phyloP scores from a whole-genome alignment of 2,888 invertebrate species.

The Ferrisia virgata region DNA sequence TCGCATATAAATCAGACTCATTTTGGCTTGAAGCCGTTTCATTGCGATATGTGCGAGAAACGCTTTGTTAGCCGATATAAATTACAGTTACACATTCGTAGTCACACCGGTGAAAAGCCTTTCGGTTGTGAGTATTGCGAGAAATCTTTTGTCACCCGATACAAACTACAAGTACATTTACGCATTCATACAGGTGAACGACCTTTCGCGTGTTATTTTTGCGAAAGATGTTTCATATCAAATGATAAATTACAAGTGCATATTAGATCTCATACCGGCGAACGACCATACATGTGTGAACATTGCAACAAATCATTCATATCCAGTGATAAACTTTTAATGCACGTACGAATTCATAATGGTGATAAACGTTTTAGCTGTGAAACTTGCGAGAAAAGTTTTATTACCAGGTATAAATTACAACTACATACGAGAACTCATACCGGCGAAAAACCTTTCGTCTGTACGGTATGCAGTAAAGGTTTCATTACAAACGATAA shows the following conservation, averaged over 20 bases:
- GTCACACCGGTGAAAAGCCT: constrained; percentile 22
- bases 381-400: constrained; percentile 22
- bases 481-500: constrained; percentile 26
- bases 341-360: constrained; percentile 26
- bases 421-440: constrained; percentile 15
- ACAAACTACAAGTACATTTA: constrained; percentile 1
- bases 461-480: not conserved
- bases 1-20: constrained; percentile 19
- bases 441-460: constrained; percentile 21
- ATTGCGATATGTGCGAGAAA: constrained; percentile 19
- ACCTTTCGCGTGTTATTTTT: not conserved
- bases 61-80: constrained; percentile 23
- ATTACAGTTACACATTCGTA: constrained; percentile 28
- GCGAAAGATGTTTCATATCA: constrained; percentile 12
- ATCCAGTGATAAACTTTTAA: constrained; percentile 14
- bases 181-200: constrained; percentile 26
- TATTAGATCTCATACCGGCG: constrained; percentile 19
- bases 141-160: constrained; percentile 10
- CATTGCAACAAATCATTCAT: constrained; percentile 32
- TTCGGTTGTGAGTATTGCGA: constrained; percentile 11
- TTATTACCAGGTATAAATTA: constrained; percentile 18
- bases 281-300: constrained; percentile 27
- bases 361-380: constrained; percentile 31
- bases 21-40: not conserved
- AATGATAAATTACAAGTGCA: constrained; percentile 14